These are phyloP conservation scores for Aythya baeri DNA, from an alignment of 2,113 vertebrate genomes.

Conservation along the genomic window DNA sequence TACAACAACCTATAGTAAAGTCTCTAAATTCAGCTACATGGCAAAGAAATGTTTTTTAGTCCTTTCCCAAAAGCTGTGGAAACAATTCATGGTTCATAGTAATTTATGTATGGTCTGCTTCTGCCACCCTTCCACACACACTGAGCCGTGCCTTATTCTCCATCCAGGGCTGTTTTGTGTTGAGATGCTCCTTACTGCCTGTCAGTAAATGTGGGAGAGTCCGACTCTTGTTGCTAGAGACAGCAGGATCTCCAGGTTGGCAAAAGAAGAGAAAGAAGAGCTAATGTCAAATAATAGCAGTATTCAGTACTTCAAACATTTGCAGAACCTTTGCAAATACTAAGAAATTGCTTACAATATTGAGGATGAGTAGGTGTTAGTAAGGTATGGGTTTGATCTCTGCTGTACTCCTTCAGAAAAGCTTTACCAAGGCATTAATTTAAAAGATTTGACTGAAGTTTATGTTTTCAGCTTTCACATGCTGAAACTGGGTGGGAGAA, in stretches of 20 bases:
- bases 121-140: not conserved
- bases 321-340: not conserved
- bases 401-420: not conserved
- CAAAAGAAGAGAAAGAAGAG: not conserved
- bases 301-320: not conserved
- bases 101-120: not conserved
- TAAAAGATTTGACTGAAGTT: not conserved
- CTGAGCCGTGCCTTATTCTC: fast-evolving
- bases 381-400: not conserved
- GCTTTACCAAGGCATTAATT: not conserved
- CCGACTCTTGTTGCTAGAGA: not conserved
- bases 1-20: too few species aligned
- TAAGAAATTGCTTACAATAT: not conserved
- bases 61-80: not conserved
- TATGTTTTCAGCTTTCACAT: not conserved
- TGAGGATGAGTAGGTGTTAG: not conserved
- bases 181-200: not conserved
- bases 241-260: not conserved
- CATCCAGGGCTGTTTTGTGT: fast-evolving
- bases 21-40: too few species aligned
- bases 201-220: not conserved
- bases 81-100: not conserved
- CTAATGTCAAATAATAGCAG: not conserved
- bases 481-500: not conserved
- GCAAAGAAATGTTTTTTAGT: not conserved